Percentiles rank a stretch among this genome's conserved stretches.
phyloP scores from a whole-genome alignment of 2,888 invertebrate species.

The Noctua pronuba region DNA sequence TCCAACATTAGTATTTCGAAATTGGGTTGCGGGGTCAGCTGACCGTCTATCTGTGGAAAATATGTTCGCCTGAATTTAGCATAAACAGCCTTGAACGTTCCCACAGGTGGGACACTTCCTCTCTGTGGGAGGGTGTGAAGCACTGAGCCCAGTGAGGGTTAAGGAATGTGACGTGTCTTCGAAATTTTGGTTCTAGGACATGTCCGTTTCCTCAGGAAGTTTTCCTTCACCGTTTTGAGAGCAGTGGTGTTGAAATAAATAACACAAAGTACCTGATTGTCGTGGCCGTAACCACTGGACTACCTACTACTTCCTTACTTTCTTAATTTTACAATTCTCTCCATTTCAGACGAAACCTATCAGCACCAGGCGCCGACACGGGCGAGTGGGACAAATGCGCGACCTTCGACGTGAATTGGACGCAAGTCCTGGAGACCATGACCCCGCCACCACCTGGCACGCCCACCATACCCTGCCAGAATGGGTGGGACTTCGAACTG shows the following conservation, averaged over 20 bases:
- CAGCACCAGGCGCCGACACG: slow-evolving; percentile 75
- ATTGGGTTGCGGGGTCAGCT: neutral
- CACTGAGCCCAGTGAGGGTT: neutral
- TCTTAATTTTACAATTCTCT: neutral
- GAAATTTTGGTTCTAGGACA: neutral
- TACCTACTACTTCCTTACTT: neutral
- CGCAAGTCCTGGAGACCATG: slow-evolving; percentile 79
- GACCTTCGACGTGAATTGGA: slow-evolving; percentile 85
- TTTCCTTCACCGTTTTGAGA: neutral
- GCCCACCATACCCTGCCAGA: slow-evolving; percentile 75
- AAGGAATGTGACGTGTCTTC: neutral
- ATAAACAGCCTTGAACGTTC: neutral
- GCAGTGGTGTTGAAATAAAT: too few relatives aligned
- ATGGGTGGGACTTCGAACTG: slow-evolving; percentile 86
- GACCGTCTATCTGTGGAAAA: neutral
- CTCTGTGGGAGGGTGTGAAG: neutral
- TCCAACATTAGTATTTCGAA: neutral
- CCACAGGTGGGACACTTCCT: neutral
- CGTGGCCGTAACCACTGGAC: neutral
- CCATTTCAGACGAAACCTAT: slow-evolving; percentile 81
- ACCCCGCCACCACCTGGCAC: slow-evolving; percentile 76
- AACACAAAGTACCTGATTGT: too few relatives aligned
- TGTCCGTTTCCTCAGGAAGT: neutral
- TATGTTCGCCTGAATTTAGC: neutral
- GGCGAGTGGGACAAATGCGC: slow-evolving; percentile 82